phyloP scores from a whole-genome alignment of 1,140 invertebrate genomes.

The Temnothorax longispinosus region DNA sequence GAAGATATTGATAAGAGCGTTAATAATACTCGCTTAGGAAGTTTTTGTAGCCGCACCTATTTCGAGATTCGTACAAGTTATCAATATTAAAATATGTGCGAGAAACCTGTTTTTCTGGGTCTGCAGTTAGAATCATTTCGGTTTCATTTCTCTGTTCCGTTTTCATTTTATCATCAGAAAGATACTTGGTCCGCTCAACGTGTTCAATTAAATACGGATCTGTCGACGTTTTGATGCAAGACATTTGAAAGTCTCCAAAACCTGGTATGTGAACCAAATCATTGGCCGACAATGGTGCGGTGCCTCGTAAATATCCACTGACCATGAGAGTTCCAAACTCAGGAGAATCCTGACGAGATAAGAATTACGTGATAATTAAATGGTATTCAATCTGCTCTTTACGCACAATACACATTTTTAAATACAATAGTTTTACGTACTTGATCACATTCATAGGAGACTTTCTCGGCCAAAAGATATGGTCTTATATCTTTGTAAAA shows the following conservation, averaged over 20 bases:
- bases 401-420: not conserved
- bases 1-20: too few species aligned
- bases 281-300: conserved; percentile 92
- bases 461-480: conserved; percentile 92
- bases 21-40: too few species aligned
- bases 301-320: conserved; percentile 94
- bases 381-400: not conserved
- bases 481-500: conserved; percentile 92
- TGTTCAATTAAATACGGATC: conserved; percentile 92
- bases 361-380: conserved; percentile 47
- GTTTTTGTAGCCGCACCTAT: too few species aligned
- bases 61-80: not conserved
- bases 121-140: conserved; percentile 87
- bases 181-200: conserved; percentile 47
- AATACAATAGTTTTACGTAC: conserved; percentile 65
- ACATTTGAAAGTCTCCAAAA: conserved; percentile 96
- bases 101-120: conserved; percentile 90
- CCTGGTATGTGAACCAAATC: conserved; percentile 95
- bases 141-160: conserved; percentile 72
- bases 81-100: conserved; percentile 6
- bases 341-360: conserved; percentile 67
- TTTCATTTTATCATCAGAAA: conserved; percentile 76
- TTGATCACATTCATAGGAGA: conserved; percentile 86
- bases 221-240: conserved; percentile 90
- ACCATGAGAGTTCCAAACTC: conserved; percentile 92